Evolutionary conservation across 37 sponge, comb jelly and placozoan species (phyloP).

Genomic region (Oopsacas minuta): DNA sequence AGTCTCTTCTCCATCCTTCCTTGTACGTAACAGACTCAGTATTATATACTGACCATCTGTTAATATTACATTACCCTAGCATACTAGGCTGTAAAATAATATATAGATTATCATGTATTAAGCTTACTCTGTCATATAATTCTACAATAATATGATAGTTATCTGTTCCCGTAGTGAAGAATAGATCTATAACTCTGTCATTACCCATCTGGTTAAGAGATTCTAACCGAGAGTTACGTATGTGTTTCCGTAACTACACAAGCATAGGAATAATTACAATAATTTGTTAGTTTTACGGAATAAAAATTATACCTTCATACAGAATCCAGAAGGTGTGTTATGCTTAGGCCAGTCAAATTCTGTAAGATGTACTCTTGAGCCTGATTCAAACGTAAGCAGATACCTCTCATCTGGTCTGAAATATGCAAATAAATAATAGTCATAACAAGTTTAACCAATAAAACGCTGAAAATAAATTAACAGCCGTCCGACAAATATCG

Average conservation of each 20-base stretch:
- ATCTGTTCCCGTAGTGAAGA: slow-evolving; percentile 78
- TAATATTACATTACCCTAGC: slow-evolving; percentile 75
- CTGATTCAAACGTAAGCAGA: slow-evolving; percentile 78
- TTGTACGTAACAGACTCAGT: slow-evolving; percentile 51
- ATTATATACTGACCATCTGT: slow-evolving; percentile 67
- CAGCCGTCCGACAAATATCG: too few relatives aligned
- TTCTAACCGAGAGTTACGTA: slow-evolving; percentile 57
- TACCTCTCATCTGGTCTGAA: slow-evolving; percentile 76
- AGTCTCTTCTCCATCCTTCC: slow-evolving; percentile 74
- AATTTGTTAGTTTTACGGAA: background rate
- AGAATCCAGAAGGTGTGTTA: slow-evolving; percentile 84
- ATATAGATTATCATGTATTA: too few relatives aligned
- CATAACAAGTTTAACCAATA: too few relatives aligned
- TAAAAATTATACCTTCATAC: slow-evolving; percentile 59
- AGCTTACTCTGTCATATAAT: slow-evolving; percentile 79
- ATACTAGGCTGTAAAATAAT: too few relatives aligned
- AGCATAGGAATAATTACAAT: background rate
- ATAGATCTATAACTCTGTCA: slow-evolving; percentile 82
- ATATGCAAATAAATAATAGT: too few relatives aligned
- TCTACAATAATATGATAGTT: slow-evolving; percentile 87
- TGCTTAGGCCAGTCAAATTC: slow-evolving; percentile 95
- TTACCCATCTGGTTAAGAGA: slow-evolving; percentile 69
- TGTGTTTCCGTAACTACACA: slow-evolving; percentile 64
- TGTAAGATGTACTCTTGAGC: slow-evolving; percentile 78
- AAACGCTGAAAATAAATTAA: too few relatives aligned